Percentiles rank a stretch among this genome's conserved stretches.
These are phyloP conservation scores for Acleris emargana DNA, from an alignment of 2,888 invertebrate genomes.

Conservation along the genomic window DNA sequence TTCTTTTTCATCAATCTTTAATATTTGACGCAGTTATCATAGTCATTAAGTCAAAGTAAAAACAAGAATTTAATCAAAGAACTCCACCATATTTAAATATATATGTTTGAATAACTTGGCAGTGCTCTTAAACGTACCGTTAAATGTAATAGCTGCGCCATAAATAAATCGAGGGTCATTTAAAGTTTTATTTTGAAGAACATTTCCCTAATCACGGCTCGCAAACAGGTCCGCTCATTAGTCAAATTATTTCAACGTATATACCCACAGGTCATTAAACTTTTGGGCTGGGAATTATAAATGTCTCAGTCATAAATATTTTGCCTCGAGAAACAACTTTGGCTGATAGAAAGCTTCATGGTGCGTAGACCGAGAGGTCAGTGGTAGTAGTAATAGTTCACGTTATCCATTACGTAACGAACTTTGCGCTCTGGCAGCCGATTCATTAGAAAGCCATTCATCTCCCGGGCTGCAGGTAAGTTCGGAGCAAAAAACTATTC, in stretches of 20 bases:
- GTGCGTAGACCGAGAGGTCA: conserved; percentile 9
- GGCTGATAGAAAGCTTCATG: conserved; percentile 3
- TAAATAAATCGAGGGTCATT: conserved; percentile 28
- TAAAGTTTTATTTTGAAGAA: conserved; percentile 29
- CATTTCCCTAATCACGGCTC: conserved; percentile 33
- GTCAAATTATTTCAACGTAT: conserved; percentile 35
- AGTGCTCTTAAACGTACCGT: background rate
- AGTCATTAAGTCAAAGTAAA: too few relatives aligned
- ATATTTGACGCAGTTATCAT: too few relatives aligned
- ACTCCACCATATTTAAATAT: background rate
- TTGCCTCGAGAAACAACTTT: conserved; percentile 30
- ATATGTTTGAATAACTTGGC: background rate
- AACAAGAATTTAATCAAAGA: too few relatives aligned
- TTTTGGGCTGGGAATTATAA: conserved; percentile 35
- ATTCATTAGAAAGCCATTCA: conserved; percentile 77
- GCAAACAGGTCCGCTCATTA: conserved; percentile 34
- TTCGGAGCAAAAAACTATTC: conserved; percentile 10
- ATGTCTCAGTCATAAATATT: conserved; percentile 31
- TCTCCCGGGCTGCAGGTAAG: conserved; percentile 48
- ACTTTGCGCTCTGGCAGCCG: conserved; percentile 60
- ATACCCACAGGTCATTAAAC: conserved; percentile 35
- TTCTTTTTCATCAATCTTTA: too few relatives aligned
- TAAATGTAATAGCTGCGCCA: conserved; percentile 19
- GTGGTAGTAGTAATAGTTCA: conserved; percentile 39
- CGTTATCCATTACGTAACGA: conserved; percentile 70